Evolutionary conservation across 2,888 invertebrate species (phyloP), one percentile per base, ranked within the genome.

Genomic region (Caenorhabditis macrosperma): DNA sequence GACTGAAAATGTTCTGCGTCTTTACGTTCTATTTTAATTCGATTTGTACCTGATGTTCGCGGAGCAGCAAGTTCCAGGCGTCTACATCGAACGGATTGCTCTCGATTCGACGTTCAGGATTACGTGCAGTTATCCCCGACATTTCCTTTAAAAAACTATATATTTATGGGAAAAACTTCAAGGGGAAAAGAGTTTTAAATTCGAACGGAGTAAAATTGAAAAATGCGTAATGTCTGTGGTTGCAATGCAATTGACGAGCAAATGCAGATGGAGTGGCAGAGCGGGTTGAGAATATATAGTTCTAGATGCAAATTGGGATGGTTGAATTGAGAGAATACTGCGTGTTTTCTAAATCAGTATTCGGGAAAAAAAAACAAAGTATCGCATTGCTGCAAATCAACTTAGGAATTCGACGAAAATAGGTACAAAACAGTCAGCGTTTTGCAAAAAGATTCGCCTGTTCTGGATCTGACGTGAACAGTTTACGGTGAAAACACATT

Each of bases 21-120:
- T 0, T 24, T 30, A 66, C 22, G 20, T 0, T 17, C 33, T 52
- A 50, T 9, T 28, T 26, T 6, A 17, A 5, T n/a, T 52, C 12
- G 33, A 24, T 9, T 61, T 48, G 24, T 46, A 92, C 92, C 91
- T 97, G 97, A 0, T 96, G 95, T 92, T 99, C 98, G 67, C 97
- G 93, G 59, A 99, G 94, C 69, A 99, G 93, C 26, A 98, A 93
- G 67, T 96, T 96, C 99, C 99, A 99, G 30, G 97, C 96, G 91
- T 99, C 99, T 35, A 97, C 94, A 91, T 99, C 98, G 90, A 96
- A 97, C 0, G 94, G 94, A 84, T 95, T 95, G 48, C 94, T 94
- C 90, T 96, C 95, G 0, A 97, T 91, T 68, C 92, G 90, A 76
- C 91, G 91, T 82, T 93, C 92, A 10, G 93, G 93, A 67, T 87